These are phyloP conservation scores for Copidosoma floridanum DNA, from an alignment of 1,140 invertebrate genomes.

Conservation along the genomic window DNA sequence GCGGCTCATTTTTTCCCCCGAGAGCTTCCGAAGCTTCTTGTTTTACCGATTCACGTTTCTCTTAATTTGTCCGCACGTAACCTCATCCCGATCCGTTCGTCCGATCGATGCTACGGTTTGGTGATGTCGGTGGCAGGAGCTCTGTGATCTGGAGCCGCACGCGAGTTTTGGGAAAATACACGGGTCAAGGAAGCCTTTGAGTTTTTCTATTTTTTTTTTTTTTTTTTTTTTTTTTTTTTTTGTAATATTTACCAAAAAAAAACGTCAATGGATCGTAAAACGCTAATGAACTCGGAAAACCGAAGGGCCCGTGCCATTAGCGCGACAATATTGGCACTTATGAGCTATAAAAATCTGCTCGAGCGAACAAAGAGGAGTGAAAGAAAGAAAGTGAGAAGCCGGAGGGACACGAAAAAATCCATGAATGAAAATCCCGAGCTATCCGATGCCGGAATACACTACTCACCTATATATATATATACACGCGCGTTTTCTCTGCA, in stretches of 20 bases:
- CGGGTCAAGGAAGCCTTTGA: background rate
- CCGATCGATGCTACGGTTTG: background rate
- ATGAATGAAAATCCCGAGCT: conserved; percentile 23
- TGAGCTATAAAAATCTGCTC: background rate
- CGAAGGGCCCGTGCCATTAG: too few species aligned
- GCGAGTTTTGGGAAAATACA: conserved; percentile 20
- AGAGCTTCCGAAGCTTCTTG: background rate
- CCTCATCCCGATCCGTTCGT: conserved; percentile 6
- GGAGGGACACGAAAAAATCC: conserved; percentile 2
- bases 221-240: too few species aligned
- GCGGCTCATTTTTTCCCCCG: background rate
- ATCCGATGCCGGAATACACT: background rate
- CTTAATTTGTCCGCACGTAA: conserved; percentile 31
- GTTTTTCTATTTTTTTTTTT: background rate
- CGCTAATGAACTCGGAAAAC: too few species aligned
- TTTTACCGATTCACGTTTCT: background rate
- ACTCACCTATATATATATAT: too few species aligned
- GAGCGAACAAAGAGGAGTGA: background rate
- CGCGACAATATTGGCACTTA: conserved; percentile 3
- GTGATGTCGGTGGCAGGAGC: background rate
- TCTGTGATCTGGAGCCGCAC: conserved; percentile 23
- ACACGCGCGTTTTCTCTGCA: too few species aligned
- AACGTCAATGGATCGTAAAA: too few species aligned
- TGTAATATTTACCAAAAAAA: too few species aligned
- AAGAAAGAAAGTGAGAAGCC: background rate